Percentiles rank a stretch among this genome's conserved stretches.
These are phyloP conservation scores for Paracyprichromis sp. DNA, from an alignment of 2,113 vertebrate genomes.

Conservation along the genomic window DNA sequence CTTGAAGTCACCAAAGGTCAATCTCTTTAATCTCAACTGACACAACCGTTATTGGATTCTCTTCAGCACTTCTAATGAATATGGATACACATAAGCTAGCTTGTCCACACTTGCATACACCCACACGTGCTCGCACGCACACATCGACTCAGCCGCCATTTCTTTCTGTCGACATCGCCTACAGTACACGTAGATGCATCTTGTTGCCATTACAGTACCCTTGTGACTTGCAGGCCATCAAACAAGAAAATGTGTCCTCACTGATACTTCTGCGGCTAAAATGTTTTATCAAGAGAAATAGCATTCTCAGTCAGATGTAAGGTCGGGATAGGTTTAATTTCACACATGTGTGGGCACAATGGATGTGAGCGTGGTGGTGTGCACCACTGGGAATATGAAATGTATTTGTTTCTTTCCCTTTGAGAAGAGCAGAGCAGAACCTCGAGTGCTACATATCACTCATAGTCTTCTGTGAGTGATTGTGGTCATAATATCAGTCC, in stretches of 20 bases:
- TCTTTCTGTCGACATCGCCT: conserved; percentile 67
- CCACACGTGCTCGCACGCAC: not conserved
- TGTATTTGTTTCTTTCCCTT: conserved; percentile 44
- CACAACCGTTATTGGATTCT: conserved; percentile 60
- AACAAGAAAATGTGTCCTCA: conserved; percentile 48
- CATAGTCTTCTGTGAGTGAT: not conserved
- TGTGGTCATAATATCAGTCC: not conserved
- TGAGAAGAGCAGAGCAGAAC: conserved; percentile 9
- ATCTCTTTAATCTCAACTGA: conserved; percentile 69
- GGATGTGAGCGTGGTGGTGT: conserved; percentile 25
- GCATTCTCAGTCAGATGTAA: conserved; percentile 56
- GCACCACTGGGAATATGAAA: conserved; percentile 34
- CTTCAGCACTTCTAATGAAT: conserved; percentile 75
- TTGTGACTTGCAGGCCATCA: conserved; percentile 35
- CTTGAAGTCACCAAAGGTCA: conserved; percentile 68
- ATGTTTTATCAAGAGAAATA: conserved; percentile 60
- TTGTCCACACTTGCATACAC: not conserved
- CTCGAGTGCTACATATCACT: not conserved
- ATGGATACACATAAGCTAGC: conserved; percentile 62
- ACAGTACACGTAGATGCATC: conserved; percentile 71
- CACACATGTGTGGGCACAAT: conserved; percentile 66
- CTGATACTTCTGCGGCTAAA: conserved; percentile 34
- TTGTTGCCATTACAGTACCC: conserved; percentile 50
- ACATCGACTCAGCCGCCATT: not conserved
- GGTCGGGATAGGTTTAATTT: conserved; percentile 69